Conservation (phyloP, 2,113 vertebrate species). For the Sebastes schlegelii region DNA sequence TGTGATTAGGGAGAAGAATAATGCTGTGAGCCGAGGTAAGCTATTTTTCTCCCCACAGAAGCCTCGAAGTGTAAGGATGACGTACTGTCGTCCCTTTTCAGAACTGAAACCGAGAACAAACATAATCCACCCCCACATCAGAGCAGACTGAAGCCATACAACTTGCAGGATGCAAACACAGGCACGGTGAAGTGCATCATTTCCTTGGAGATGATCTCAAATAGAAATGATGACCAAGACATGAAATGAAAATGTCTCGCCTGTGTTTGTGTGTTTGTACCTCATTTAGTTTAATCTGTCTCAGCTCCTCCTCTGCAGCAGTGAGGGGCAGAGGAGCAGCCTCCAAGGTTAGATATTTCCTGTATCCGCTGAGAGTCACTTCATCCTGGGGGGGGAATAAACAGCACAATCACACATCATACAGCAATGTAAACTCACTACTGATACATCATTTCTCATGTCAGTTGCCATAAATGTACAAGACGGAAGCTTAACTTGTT, state of each 20-base stretch:
- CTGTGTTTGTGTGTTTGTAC: slow-evolving; percentile 73
- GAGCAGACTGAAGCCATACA: neutral
- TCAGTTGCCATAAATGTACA: neutral
- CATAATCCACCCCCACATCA: slow-evolving; percentile 1
- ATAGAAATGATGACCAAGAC: neutral
- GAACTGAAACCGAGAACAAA: slow-evolving; percentile 16
- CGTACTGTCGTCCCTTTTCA: neutral
- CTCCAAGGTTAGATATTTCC: slow-evolving; percentile 89
- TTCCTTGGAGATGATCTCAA: neutral
- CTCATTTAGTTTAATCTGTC: slow-evolving; percentile 95
- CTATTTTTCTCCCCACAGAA: neutral
- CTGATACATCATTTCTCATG: neutral
- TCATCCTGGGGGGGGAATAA: slow-evolving; percentile 88
- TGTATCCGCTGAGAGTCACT: slow-evolving; percentile 92
- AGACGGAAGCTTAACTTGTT: neutral
- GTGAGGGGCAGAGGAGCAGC: slow-evolving; percentile 93
- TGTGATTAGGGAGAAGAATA: slow-evolving; percentile 5
- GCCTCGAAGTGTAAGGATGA: neutral
- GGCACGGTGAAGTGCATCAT: neutral
- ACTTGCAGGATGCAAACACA: neutral
- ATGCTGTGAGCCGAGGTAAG: slow-evolving; percentile 22
- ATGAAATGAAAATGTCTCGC: neutral
- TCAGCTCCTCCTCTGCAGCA: slow-evolving; percentile 95
- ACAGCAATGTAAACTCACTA: neutral
- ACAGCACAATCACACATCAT: neutral